Evolutionary conservation across 1,140 invertebrate genomes (phyloP), one percentile per base, ranked within the genome.

Genomic region (Monomorium pharaonis): DNA sequence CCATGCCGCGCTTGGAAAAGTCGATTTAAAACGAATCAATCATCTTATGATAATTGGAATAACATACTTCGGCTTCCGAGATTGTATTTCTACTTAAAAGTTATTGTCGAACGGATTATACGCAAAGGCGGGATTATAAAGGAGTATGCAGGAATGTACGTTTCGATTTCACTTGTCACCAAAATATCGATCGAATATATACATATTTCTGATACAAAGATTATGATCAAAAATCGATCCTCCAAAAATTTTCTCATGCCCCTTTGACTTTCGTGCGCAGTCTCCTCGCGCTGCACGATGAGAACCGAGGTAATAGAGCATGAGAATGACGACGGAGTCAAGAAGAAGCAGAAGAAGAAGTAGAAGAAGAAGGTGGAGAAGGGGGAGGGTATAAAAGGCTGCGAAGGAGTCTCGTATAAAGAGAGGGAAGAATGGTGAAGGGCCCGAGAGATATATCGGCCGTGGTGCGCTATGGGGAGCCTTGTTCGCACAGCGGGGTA

Each of bases 401-500:
- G 65, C 72, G 85, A 87, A 86, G 89, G 77, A 76, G 78, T 80
- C 78, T 81, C 42, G 47, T 87, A 81, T 77, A 78, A 76, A 88
- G 60, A 76, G 56, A 75, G 62, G 70, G 69, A 86, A 77, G 75
- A 83, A 83, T 83, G 80, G 74, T 84, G 74, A 74, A 85, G 69
- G 58, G 70, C 74, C 72, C 63, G 77, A 88, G 89, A 90, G 84
- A 90, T 90, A 89, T 90, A 89, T 76, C 87, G 84, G 76, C 81
- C 69, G 88, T 74, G 62, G 88, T 67, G 86, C 93, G 56, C 93
- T 88, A 91, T 94, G 93, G 93, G 93, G 93, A 74, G 91, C 88
- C 93, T 88, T 92, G 92, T 92, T 92, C 90, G 88, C 93, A 67
- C 93, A 93, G 93, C 93, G 85, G 92, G 94, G 78, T 83, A 90